Base-by-base conservation (phyloP, 1,140 invertebrate genomes). In the Hyles vespertilio region DNA sequence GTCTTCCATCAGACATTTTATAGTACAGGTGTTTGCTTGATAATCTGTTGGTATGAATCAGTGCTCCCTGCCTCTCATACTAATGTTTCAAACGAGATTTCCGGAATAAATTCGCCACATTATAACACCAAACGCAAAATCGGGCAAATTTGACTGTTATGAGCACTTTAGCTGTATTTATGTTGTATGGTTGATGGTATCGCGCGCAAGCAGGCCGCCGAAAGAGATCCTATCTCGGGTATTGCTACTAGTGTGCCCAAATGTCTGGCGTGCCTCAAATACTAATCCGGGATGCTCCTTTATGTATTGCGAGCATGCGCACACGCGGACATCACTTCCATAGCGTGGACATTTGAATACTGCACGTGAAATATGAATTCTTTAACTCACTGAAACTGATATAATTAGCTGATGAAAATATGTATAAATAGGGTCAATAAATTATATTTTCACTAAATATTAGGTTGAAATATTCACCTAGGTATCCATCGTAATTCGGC, bases 61-160 rank as follows among this genome's bases (percentile, higher is more conserved):
- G 61, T 49, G 34, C 22, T 45, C 22, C 54, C 53, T 46, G 69
- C 58, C 53, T 49, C 49, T 50, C 76, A 81, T 81, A 81, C 74
- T 77, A 77, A 77, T 77, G 65, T 46, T 49, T 32, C 5, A 40
- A 33, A 58, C 50, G 59, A 77, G 61, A 67, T 72, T 81, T 79
- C 78, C 74, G 76, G 74, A 69, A 70, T 57, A 67, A 63, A 70
- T 63, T 59, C 56, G 58, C 50, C 10, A 60, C 44, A 58, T 47
- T 58, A 61, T 52, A 56, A 10, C 36, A 43, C 51, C 7, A 43
- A 43, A 74, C 75, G 66, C 75, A 67, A 36, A 61, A 59, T 61
- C 58, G 62, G 67, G 69, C 63, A 77, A 79, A 73, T 77, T 75
- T 76, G 75, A 80, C 71, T 70, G 65, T 76, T 74, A 77, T 71